Conservation (phyloP, 1,140 invertebrate genomes). For the Hesperophylax magnus region DNA sequence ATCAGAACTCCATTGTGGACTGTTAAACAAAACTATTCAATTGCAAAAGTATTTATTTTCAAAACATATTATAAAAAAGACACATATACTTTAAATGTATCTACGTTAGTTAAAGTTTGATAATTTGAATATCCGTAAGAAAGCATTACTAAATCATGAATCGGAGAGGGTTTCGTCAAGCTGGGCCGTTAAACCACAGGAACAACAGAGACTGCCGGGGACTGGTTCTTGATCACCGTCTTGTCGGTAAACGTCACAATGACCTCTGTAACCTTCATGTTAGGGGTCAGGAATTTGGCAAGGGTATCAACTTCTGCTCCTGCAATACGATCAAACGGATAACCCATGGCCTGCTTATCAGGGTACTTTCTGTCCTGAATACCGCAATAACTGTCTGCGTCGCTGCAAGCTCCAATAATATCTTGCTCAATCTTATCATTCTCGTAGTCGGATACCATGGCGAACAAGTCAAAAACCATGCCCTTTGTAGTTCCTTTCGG, state of each 20-base stretch:
- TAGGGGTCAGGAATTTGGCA: slow-evolving; percentile 76
- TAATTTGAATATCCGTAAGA: too few species aligned
- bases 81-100: too few species aligned
- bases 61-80: too few species aligned
- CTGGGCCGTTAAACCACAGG: neutral
- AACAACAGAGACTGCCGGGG: neutral
- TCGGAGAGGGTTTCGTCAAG: too few species aligned
- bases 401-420: slow-evolving; percentile 70
- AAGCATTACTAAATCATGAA: too few species aligned
- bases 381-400: slow-evolving; percentile 82
- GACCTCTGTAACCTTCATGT: slow-evolving; percentile 76
- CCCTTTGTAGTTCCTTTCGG: slow-evolving; percentile 81
- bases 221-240: slow-evolving; percentile 46
- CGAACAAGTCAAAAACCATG: slow-evolving; percentile 80
- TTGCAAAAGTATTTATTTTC: too few species aligned
- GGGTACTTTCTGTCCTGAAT: slow-evolving; percentile 81
- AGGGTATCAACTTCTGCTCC: slow-evolving; percentile 66
- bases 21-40: too few species aligned
- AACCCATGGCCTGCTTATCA: slow-evolving; percentile 82
- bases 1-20: too few species aligned
- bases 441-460: slow-evolving; percentile 84
- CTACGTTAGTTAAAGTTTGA: too few species aligned
- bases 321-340: slow-evolving; percentile 80
- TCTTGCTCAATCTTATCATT: slow-evolving; percentile 74
- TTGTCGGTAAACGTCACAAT: slow-evolving; percentile 67